phyloP scores from a whole-genome alignment of 2,888 invertebrate species.

The Holacanthella duospinosa region DNA sequence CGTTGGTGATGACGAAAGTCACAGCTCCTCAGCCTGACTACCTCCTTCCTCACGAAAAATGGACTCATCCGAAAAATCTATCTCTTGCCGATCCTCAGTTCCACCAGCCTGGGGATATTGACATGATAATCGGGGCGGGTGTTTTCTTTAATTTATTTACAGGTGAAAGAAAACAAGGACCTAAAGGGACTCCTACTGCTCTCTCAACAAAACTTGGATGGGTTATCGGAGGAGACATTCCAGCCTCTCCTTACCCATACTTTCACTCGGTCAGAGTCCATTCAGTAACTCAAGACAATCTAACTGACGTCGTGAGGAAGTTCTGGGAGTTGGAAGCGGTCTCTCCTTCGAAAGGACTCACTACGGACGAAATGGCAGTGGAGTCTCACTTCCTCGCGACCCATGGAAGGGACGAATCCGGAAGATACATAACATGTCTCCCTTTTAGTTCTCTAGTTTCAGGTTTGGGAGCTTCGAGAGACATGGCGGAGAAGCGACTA shows the following conservation, averaged over 20 bases:
- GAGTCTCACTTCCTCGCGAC: constrained; percentile 12
- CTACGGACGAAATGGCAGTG: constrained; percentile 14
- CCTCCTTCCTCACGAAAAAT: not conserved
- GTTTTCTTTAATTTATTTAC: not conserved
- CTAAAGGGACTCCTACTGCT: not conserved
- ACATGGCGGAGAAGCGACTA: not conserved
- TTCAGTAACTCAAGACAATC: no score
- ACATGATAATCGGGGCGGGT: not conserved
- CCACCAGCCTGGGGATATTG: not conserved
- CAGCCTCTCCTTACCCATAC: no score
- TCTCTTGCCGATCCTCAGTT: not conserved
- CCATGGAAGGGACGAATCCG: constrained; percentile 2
- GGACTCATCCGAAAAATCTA: no score
- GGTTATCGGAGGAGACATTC: not conserved
- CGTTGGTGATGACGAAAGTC: not conserved
- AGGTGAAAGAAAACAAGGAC: not conserved
- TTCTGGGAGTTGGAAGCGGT: constrained; percentile 19
- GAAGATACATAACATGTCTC: constrained; percentile 11
- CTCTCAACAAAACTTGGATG: not conserved
- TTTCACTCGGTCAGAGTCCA: no score
- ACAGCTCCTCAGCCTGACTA: no score
- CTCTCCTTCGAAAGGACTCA: not conserved
- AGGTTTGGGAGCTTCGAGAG: not conserved
- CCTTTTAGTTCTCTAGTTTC: constrained; percentile 5
- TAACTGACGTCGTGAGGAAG: not conserved